Base-by-base conservation (phyloP, 2,888 invertebrate genomes). In the Entomobrya multifasciata region DNA sequence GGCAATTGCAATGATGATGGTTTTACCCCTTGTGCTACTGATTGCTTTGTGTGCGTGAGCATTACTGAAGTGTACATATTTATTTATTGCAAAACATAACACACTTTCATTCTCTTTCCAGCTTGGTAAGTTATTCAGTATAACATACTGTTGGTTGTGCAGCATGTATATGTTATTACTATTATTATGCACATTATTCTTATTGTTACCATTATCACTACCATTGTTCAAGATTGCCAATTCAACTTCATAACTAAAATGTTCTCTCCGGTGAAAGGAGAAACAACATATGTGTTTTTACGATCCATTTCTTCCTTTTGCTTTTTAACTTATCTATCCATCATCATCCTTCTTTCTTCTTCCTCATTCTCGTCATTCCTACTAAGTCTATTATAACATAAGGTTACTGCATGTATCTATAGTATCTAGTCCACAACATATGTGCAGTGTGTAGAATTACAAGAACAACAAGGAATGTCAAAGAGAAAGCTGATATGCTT, bases 291-390 rank as follows among this genome's bases (percentile, higher is more conserved):
- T 41, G 36, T 67, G n/a, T n/a, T 62, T 80, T 80, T 80, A 80
- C 80, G 80, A 80, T 57, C 80, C 80, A 80, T 80, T 70, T 80
- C 80, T 80, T 49, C 36, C 79, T 77, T 77, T 36, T 11, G n/a
- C 17, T 65, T 60, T 30, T 30, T 25, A 60, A 55, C 52, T 6
- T 52, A 17, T 25, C 60, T 60, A 60, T 57, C 57, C 25, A 25
- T 60, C 65, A 65, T 41, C 41, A 65, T 65, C 65, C n/a, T 8
- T 52, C 57, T 36, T 36, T 36, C 36, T 36, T 8, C 36, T 36
- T n/a, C n/a, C 67, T 30, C 15, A 10, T 49, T 72, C 27, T 11
- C 25, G 47, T 20, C 20, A 8, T 17, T 49, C n/a, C n/a, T 36
- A 36, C 36, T n/a, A n/a, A n/a, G n/a, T n/a, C n/a, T n/a, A n/a